phyloP scores from a whole-genome alignment of 2,797 vertebrate species.

The Podarcis siculus region DNA sequence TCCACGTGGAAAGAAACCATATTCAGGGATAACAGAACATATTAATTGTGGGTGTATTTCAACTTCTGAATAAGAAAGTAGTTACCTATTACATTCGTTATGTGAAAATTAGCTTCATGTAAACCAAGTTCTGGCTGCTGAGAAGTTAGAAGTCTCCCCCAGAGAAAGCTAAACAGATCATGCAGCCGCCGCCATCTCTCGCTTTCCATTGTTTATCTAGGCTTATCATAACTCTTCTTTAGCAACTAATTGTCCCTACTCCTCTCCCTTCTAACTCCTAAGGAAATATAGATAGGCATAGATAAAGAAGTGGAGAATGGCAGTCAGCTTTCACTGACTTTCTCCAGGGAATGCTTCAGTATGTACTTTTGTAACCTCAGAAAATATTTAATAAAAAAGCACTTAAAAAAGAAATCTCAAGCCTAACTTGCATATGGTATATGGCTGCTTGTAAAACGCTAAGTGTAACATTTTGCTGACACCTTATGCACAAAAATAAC shows the following conservation, averaged over 20 bases:
- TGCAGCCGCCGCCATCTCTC: not conserved
- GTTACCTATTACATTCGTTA: not conserved
- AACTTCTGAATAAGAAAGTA: not conserved
- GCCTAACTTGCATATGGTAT: not conserved
- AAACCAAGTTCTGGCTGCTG: not conserved
- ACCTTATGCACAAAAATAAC: not conserved
- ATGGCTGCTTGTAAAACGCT: too few relatives aligned
- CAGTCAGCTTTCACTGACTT: not conserved
- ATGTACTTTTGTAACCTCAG: too few relatives aligned
- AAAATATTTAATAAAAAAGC: too few relatives aligned
- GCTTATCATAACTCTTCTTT: not conserved
- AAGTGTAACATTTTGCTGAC: not conserved
- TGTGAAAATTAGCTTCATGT: not conserved
- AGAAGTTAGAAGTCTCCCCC: fast-evolving
- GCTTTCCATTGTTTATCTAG: not conserved
- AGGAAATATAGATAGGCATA: not conserved
- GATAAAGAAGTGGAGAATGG: not conserved
- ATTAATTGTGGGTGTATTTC: not conserved
- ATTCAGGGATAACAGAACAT: not conserved
- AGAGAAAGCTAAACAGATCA: not conserved
- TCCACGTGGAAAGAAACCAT: fast-evolving
- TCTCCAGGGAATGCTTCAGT: not conserved
- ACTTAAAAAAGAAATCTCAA: not conserved
- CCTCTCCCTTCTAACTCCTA: not conserved
- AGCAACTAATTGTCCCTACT: not conserved